These are phyloP conservation scores for Drosophila affinis DNA, from an alignment of 2,888 invertebrate species.

Conservation along the genomic window DNA sequence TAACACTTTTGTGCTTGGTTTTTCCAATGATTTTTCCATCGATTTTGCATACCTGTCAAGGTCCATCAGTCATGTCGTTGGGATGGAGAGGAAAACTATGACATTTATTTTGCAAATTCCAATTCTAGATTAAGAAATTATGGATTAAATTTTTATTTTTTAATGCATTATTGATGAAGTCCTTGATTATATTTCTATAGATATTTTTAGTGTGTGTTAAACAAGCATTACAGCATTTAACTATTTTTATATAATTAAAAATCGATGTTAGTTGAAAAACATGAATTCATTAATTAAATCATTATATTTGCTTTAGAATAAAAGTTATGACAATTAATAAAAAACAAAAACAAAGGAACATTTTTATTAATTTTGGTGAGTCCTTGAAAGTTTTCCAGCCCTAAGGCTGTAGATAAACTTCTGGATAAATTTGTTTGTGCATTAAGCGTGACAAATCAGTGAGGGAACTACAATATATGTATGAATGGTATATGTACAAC, in stretches of 20 bases:
- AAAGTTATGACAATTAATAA: not conserved
- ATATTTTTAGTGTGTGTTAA: no score
- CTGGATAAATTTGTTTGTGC: no score
- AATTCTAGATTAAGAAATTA: not conserved
- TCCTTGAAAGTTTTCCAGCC: no score
- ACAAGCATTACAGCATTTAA: not conserved
- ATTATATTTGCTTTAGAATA: not conserved
- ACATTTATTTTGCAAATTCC: not conserved
- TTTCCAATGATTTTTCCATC: not conserved
- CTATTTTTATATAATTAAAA: not conserved
- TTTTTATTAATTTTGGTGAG: no score
- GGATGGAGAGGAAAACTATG: not conserved
- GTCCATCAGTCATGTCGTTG: not conserved
- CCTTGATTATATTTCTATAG: no score
- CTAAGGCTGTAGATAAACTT: no score
- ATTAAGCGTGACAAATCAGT: no score
- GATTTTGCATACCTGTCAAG: not conserved
- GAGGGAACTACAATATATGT: no score
- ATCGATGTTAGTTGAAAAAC: not conserved
- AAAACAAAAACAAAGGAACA: not conserved
- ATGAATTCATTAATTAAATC: not conserved
- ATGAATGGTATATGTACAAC: no score
- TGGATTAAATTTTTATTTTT: not conserved
- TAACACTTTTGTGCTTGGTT: conserved; percentile 7
- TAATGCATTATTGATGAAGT: not conserved